Evolutionary conservation across 1,140 invertebrate genomes (phyloP), one percentile per base, ranked within the genome.

Genomic region (Leptinotarsa texana): DNA sequence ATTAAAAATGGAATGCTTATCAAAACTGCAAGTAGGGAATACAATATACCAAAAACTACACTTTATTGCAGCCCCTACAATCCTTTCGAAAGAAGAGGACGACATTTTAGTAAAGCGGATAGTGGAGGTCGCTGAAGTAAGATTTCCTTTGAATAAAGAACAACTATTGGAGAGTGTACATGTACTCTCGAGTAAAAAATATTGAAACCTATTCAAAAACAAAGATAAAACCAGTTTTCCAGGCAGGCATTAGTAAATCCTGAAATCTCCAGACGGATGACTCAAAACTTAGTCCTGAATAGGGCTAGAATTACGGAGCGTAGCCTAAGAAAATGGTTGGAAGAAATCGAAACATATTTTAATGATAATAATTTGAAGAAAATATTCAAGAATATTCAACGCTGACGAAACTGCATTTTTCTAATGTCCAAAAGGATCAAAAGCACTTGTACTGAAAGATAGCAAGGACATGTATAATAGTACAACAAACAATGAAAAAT

Each of bases 211-310:
- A 51, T 51, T 51, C 4, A 51, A 15, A 27, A 57, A 24, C 24
- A 24, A 24, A 24, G 3, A 24, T 24, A 24, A 24, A 24, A 24
- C n/a, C 24, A 3, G 24, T 42, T 61, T 71, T 4, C 69, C 62
- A 72, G 68, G 62, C 51, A 63, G n/a, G 62, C 62, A 71, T 72
- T 75, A 62, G 27, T 70, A 48, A 48, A 66, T 33, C 63, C 24
- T 22, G n/a, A 33, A 18, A 66, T 66, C 33, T 66, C 63, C 17
- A 22, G n/a, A 66, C 3, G 21, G 24, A 18, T 66, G 13, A 66
- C 63, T 66, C 63, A 66, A 66, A 66, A 33, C 21, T 66, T 66
- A 22, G 21, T 22, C 13, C 3, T 27, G 24, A 33, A 24, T 33
- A 18, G 63, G 15, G 6, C 63, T 24, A 1, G 6, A 22, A 18